phyloP scores from a whole-genome alignment of 2,888 invertebrate genomes.

The Pollenia labialis region DNA sequence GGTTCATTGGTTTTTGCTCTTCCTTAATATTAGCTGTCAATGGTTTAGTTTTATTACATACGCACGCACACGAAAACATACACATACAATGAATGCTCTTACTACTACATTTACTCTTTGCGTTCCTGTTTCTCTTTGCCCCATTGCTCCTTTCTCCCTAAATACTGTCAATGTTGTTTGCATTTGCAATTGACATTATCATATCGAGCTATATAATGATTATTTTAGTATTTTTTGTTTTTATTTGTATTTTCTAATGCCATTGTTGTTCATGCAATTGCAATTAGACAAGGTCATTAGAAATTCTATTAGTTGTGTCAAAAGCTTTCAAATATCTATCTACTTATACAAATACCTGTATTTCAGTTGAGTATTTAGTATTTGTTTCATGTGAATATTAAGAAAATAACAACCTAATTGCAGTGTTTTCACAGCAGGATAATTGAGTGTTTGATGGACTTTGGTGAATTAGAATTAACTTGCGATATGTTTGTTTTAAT shows the following conservation, averaged over 20 bases:
- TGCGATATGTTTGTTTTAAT: no score
- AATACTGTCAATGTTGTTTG: background rate
- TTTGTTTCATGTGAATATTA: background rate
- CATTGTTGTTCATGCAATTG: constrained; percentile 22
- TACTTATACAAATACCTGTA: background rate
- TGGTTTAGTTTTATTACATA: background rate
- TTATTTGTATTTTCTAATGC: background rate
- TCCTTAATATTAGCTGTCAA: background rate
- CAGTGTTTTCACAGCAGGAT: constrained; percentile 10
- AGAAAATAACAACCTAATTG: constrained; percentile 12
- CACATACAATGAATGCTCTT: background rate
- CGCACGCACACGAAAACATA: no score
- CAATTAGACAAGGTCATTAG: constrained; percentile 33
- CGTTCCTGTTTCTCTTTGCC: no score
- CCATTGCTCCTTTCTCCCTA: background rate
- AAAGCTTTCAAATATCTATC: background rate
- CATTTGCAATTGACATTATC: constrained; percentile 24
- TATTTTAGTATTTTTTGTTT: background rate
- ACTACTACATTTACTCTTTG: no score
- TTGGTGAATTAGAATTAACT: constrained; percentile 1
- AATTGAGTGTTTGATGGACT: background rate
- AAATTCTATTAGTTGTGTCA: constrained; percentile 41
- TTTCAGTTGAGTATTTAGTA: background rate
- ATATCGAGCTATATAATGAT: constrained; percentile 15
- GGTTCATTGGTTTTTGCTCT: constrained; percentile 31